Evolutionary conservation across 2,888 invertebrate genomes (phyloP).

Genomic region (Pollenia amentaria): DNA sequence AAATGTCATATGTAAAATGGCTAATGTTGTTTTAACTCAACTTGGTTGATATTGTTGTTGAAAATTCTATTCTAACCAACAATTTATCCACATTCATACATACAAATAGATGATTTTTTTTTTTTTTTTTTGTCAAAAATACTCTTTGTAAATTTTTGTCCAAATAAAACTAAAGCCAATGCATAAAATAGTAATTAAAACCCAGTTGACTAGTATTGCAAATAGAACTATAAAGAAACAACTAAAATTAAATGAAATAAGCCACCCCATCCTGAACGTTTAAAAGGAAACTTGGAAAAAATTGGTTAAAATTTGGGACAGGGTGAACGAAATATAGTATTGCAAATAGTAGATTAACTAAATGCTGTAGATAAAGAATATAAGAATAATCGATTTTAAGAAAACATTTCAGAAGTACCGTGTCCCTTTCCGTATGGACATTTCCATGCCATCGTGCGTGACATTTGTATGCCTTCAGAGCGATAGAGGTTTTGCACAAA

Average conservation of each 20-base stretch:
- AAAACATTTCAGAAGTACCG: too few species aligned
- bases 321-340: neutral
- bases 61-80: slow-evolving; percentile 56
- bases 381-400: too few species aligned
- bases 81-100: slow-evolving; percentile 31
- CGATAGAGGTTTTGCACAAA: too few species aligned
- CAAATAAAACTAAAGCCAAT: slow-evolving; percentile 24
- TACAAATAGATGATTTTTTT: neutral
- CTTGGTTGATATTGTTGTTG: slow-evolving; percentile 44
- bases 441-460: too few species aligned
- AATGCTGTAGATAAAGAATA: too few species aligned
- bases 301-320: neutral
- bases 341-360: neutral
- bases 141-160: neutral
- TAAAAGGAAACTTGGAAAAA: neutral
- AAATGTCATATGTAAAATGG: slow-evolving; percentile 66
- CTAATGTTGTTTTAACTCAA: slow-evolving; percentile 57
- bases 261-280: slow-evolving; percentile 11
- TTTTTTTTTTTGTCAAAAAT: slow-evolving; percentile 1
- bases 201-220: slow-evolving; percentile 23
- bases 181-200: slow-evolving; percentile 70
- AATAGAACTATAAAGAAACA: neutral
- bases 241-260: slow-evolving; percentile 1
- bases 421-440: too few species aligned
- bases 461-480: too few species aligned